Evolutionary conservation across 2,797 vertebrate genomes (phyloP).

Genomic region (Oreochromis mossambicus): DNA sequence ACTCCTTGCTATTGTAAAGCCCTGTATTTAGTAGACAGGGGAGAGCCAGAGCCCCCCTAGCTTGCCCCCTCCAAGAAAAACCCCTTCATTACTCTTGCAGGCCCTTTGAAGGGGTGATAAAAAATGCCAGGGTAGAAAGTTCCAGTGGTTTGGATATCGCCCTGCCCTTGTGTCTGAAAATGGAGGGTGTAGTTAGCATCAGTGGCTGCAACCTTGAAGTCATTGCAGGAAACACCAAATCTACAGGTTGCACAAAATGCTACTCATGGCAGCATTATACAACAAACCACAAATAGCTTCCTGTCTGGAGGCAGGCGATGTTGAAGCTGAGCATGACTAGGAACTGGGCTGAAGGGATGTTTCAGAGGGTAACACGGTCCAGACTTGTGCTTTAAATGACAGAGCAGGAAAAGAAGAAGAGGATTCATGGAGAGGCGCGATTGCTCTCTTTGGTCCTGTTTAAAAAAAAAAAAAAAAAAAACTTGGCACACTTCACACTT

Average conservation of each 20-base stretch:
- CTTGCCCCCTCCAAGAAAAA: background rate
- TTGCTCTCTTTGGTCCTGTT: background rate
- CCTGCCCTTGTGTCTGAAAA: slow-evolving; percentile 36
- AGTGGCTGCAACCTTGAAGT: background rate
- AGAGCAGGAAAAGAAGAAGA: background rate
- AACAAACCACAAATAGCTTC: slow-evolving; percentile 4
- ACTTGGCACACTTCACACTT: background rate
- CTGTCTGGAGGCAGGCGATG: slow-evolving; percentile 1
- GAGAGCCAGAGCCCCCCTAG: background rate
- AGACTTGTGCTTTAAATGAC: slow-evolving; percentile 17
- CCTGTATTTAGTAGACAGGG: slow-evolving; percentile 59
- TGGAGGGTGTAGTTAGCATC: slow-evolving; percentile 17
- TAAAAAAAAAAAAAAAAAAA: background rate
- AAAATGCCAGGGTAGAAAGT: slow-evolving; percentile 52
- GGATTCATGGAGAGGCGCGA: background rate
- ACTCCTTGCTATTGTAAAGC: slow-evolving; percentile 10
- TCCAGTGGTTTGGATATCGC: slow-evolving; percentile 49
- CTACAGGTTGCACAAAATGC: background rate
- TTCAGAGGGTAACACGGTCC: background rate
- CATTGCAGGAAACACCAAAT: background rate
- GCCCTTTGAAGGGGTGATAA: slow-evolving; percentile 60
- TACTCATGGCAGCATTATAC: background rate
- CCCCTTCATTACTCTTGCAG: slow-evolving; percentile 43
- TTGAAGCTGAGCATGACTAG: background rate
- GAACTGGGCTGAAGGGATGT: background rate